Base-by-base conservation (phyloP, 2,797 vertebrate species). In the Cirrhinus mrigala region DNA sequence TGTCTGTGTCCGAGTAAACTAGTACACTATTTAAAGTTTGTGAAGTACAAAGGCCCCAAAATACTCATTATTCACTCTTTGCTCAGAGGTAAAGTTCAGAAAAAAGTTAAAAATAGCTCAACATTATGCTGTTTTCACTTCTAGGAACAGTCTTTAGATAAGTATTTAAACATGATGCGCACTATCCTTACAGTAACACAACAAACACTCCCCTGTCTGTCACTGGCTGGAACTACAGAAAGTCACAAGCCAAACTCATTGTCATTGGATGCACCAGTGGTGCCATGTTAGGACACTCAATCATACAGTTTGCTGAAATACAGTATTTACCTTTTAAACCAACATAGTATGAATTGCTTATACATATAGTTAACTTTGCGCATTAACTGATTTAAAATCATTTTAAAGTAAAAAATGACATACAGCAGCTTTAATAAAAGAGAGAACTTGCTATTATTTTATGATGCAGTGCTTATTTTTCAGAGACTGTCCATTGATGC, bases 401-500 rank as follows among this genome's bases (percentile, higher is more conserved):
- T 64, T 29, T 64, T 29, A 15, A 64, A 16, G 6, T 29, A 66
- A 66, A 66, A 29, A 66, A 62, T 8, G 15, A 66, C 62, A 66
- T 16, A 66, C 27, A 29, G 27, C 27, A 66, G 27, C 76, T 73
- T 70, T 27, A 73, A 81, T 81, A 68, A 84, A 75, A 81, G 52
- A 85, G 60, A 54, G 62, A 54, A 75, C 44, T 85, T 79, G 11
- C 58, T 33, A 78, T 82, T 66, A 58, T 58, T 60, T 70, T 80
- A 58, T 71, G 52, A 80, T 56, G 78, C 48, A 62, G 64, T 71
- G 33, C 79, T 89, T 86, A 84, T 86, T 84, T 88, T 79, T 4
- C 3, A 40, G 81, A 85, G 64, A 74, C 84, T 85, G 79, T 83
- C 85, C 82, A 88, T 79, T 73, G 62, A 78, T 84, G 85, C 37